phyloP scores from a whole-genome alignment of 2,797 vertebrate species.

The Eurystomus glaucurus region DNA sequence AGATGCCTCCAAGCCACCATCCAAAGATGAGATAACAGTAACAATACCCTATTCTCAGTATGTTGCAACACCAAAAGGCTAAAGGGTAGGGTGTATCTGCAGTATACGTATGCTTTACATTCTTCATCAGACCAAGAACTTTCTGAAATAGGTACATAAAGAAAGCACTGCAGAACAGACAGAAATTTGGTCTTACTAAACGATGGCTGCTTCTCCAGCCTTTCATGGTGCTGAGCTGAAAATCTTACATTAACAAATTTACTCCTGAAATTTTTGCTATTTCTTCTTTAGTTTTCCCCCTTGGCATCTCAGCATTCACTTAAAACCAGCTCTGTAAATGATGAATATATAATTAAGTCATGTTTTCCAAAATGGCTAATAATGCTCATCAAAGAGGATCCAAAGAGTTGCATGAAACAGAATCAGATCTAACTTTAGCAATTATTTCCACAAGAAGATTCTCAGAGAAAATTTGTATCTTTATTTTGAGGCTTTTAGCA shows the following conservation, averaged over 20 bases:
- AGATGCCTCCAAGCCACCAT: neutral
- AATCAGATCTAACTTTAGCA: neutral
- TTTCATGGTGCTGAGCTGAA: neutral
- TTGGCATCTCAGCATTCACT: neutral
- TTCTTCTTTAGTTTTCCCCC: neutral
- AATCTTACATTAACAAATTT: neutral
- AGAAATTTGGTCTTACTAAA: neutral
- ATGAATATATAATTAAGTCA: neutral
- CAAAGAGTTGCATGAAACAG: neutral
- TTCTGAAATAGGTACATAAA: neutral
- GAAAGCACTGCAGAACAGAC: neutral
- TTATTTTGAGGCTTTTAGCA: neutral
- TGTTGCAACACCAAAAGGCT: neutral
- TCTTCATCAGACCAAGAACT: neutral
- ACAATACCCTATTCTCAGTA: neutral
- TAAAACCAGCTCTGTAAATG: neutral
- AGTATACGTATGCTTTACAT: neutral
- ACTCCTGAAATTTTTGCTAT: neutral
- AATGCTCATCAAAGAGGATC: neutral
- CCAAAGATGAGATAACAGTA: neutral
- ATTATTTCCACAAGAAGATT: neutral
- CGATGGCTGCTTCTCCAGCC: accelerated
- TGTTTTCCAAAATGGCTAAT: neutral
- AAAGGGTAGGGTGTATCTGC: neutral
- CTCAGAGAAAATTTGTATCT: neutral